A percentile compares a stretch with the other conserved stretches of the same genome.
These are phyloP conservation scores for Tricholauxania praeusta DNA, from an alignment of 2,888 invertebrate genomes.

Conservation along the genomic window DNA sequence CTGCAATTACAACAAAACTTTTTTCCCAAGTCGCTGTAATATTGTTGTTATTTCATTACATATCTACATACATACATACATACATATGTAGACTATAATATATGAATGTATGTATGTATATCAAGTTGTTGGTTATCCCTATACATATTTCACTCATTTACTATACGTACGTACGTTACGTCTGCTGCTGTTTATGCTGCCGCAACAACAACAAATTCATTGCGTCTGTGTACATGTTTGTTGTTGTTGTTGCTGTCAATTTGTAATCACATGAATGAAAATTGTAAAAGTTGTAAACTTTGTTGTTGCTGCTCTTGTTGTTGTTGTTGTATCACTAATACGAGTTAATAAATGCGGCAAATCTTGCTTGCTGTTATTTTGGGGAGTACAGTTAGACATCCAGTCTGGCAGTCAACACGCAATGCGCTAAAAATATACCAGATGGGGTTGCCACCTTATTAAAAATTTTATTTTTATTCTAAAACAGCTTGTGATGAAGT, in stretches of 20 bases:
- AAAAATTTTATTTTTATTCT: too few species aligned
- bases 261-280: slow-evolving; percentile 4
- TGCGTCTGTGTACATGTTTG: too few species aligned
- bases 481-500: too few species aligned
- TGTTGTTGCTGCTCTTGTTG: background rate
- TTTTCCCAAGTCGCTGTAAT: background rate
- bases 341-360: too few species aligned
- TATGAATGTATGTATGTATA: background rate
- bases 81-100: background rate
- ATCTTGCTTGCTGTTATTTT: slow-evolving; percentile 6
- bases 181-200: too few species aligned
- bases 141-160: too few species aligned
- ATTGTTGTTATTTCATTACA: too few species aligned
- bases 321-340: background rate
- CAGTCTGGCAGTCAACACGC: background rate
- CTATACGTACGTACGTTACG: too few species aligned
- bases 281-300: slow-evolving; percentile 26
- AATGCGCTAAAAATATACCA: background rate
- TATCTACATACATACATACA: background rate
- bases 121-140: background rate
- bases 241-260: too few species aligned
- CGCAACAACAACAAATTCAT: too few species aligned
- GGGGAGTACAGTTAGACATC: background rate
- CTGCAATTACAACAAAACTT: too few species aligned
- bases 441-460: too few species aligned